Evolutionary conservation across 2,113 vertebrate genomes (phyloP).

Genomic region (Chitala chitala): DNA sequence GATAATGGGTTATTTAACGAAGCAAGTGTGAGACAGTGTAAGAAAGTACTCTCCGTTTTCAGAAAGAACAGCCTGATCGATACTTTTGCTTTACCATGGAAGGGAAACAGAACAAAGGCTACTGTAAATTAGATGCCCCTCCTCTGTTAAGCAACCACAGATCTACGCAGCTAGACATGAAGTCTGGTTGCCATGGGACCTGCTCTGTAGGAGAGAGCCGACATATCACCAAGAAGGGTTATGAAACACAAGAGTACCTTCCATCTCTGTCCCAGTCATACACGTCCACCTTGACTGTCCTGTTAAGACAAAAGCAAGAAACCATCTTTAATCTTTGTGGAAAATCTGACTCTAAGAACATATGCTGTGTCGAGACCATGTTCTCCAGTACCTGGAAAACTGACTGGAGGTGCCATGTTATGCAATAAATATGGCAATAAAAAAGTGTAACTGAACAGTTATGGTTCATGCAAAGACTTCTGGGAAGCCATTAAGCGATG

Average conservation of each 20-base stretch:
- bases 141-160: slow-evolving; percentile 1
- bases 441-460: neutral
- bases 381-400: neutral
- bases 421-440: neutral
- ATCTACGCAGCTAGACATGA: slow-evolving; percentile 1
- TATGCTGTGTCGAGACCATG: neutral
- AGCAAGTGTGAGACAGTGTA: neutral
- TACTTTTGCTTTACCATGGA: neutral
- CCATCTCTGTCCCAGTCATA: slow-evolving; percentile 96
- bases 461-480: neutral
- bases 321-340: slow-evolving; percentile 13
- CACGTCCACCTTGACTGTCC: slow-evolving; percentile 92
- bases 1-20: neutral
- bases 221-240: neutral
- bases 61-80: neutral
- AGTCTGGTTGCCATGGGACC: neutral
- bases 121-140: slow-evolving; percentile 7
- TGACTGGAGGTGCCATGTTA: neutral
- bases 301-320: slow-evolving; percentile 44
- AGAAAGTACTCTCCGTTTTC: neutral
- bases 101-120: too few relatives aligned
- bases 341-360: neutral
- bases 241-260: slow-evolving; percentile 65
- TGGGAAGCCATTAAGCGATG: neutral
- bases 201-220: neutral